Conservation (phyloP, 2,113 vertebrate genomes). For the Tympanuchus pallidicinctus region DNA sequence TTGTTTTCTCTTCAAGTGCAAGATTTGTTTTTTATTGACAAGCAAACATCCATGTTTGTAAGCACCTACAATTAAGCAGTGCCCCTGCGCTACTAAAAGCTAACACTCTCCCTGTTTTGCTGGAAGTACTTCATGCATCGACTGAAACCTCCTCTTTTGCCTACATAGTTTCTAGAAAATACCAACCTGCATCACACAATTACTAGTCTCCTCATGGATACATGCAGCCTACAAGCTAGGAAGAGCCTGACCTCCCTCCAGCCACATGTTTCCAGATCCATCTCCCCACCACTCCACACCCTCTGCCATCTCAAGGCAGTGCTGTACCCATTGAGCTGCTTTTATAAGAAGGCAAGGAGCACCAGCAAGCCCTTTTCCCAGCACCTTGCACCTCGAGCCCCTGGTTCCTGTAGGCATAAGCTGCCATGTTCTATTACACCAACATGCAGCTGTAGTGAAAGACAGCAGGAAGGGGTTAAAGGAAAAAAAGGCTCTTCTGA, state of each 20-base stretch:
- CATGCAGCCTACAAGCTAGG: background rate
- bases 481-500: background rate
- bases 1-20: slow-evolving; percentile 55
- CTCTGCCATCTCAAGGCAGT: background rate
- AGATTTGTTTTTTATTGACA: slow-evolving; percentile 63
- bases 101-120: background rate
- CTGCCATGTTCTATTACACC: background rate
- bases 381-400: background rate
- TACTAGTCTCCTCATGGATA: background rate
- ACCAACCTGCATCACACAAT: background rate
- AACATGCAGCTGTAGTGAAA: background rate
- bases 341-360: background rate
- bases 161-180: background rate
- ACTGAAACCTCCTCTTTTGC: background rate
- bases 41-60: background rate
- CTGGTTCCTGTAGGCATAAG: background rate
- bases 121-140: background rate
- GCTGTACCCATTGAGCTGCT: accelerated
- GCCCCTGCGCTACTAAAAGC: background rate
- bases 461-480: background rate
- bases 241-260: background rate
- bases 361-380: background rate
- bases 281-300: background rate
- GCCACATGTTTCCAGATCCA: background rate
- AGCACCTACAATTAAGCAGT: background rate